Base-by-base conservation (phyloP, 2,888 invertebrate species). In the Drosophila borborema region DNA sequence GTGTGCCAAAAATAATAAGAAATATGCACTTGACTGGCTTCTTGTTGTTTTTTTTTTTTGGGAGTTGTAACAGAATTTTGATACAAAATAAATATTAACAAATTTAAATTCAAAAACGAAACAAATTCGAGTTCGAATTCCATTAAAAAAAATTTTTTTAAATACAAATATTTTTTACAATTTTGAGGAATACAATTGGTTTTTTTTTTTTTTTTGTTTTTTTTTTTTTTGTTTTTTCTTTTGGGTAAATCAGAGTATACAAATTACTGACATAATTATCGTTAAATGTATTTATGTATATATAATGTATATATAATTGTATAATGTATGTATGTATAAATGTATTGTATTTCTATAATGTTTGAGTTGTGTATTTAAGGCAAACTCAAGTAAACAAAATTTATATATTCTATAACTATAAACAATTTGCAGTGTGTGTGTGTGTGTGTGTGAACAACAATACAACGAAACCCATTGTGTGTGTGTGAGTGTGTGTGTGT, bases 71-170 rank as follows among this genome's bases (percentile, higher is more conserved):
- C 58, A 53, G 54, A 71, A 86, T 81, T 81, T 81, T 86, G 81
- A 86, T 86, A 86, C 86, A 81, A 83, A 81, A 81, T 62, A 82
- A 72, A 67, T 63, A 18, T 18, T 34, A 34, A 45, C 12, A 40
- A 49, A 60, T 64, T 64, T 64, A 78, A 78, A 77, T 80, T 70
- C 58, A 61, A 69, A 76, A 69, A 68, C 64, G 60, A 49, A 46
- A n/a, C 58, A 18, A 41, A 46, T 45, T 41, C 41, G 41, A 41
- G 41, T 54, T 53, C 61, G 40, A 53, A 69, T 70, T 58, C 18
- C 48, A 64, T 64, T 60, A 60, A 62, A 66, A 62, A 66, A 62
- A 46, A 8, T n/a, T 53, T 55, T 14, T 59, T 62, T 40, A 14
- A 38, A 43, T 28, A 28, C 6, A 54, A 54, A 61, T 12, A 45